phyloP scores from a whole-genome alignment of 2,888 invertebrate genomes.

The Drosophila nigricruria region DNA sequence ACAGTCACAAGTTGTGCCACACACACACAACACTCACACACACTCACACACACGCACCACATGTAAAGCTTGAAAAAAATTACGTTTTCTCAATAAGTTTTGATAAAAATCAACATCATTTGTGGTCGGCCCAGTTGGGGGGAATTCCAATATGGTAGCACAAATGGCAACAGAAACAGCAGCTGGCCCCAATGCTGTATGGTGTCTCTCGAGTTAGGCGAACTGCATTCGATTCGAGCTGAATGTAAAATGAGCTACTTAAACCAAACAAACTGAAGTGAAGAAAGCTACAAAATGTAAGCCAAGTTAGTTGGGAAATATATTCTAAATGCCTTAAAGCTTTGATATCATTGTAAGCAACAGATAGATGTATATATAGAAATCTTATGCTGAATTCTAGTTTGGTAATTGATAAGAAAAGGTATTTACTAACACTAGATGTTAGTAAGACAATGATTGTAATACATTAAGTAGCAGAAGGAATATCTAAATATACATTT shows the following conservation, averaged over 20 bases:
- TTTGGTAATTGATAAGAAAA: neutral
- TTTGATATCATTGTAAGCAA: neutral
- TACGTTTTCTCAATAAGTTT: constrained; percentile 81
- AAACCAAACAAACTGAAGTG: neutral
- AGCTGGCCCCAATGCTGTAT: constrained; percentile 14
- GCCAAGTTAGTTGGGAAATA: neutral
- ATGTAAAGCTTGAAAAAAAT: constrained; percentile 77
- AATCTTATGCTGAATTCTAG: neutral
- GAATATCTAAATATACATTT: no score
- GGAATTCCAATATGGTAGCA: constrained; percentile 81
- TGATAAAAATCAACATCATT: constrained; percentile 82
- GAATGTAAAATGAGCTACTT: constrained; percentile 41
- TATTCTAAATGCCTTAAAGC: neutral
- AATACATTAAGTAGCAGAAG: neutral
- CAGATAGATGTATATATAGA: neutral
- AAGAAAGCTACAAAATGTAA: neutral
- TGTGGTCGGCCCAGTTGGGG: constrained; percentile 76
- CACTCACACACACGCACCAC: constrained; percentile 22
- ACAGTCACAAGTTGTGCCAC: constrained; percentile 23
- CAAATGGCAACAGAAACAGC: constrained; percentile 38
- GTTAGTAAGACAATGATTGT: neutral
- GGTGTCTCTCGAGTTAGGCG: constrained; percentile 5
- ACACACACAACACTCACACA: constrained; percentile 12
- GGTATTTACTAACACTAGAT: neutral
- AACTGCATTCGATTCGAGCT: constrained; percentile 20